Evolutionary conservation across 2,113 vertebrate species (phyloP).

Genomic region (Alosa alosa): DNA sequence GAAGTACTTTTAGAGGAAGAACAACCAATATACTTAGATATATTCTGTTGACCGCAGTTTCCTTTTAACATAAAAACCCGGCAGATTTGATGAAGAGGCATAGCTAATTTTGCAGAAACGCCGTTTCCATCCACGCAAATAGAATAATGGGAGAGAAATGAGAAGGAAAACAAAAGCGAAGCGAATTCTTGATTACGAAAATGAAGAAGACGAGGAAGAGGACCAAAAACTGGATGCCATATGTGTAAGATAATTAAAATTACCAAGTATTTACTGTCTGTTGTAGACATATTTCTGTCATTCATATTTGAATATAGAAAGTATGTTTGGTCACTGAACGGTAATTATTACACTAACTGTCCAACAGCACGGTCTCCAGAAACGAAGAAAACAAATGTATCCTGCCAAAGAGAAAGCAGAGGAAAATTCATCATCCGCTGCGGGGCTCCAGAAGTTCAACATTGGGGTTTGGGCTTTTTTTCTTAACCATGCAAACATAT

Average conservation of each 20-base stretch:
- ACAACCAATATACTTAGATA: constrained; percentile 24
- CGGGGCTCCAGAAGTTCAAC: constrained; percentile 53
- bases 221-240: constrained; percentile 50
- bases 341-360: constrained; percentile 50
- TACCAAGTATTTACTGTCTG: background rate
- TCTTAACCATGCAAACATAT: constrained; percentile 5
- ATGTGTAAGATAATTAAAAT: constrained; percentile 48
- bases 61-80: background rate
- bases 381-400: constrained; percentile 58
- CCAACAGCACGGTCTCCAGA: constrained; percentile 58
- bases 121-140: constrained; percentile 51
- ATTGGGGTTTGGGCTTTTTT: constrained; percentile 53
- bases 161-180: constrained; percentile 65
- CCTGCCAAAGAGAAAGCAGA: constrained; percentile 52
- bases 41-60: background rate
- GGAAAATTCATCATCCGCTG: constrained; percentile 44
- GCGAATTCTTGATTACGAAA: constrained; percentile 57
- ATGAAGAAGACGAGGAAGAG: constrained; percentile 55
- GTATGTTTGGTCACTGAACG: constrained; percentile 41
- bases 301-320: constrained; percentile 48
- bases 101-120: constrained; percentile 42
- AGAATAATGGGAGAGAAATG: constrained; percentile 63
- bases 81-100: constrained; percentile 23
- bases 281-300: constrained; percentile 21
- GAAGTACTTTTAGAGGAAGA: constrained; percentile 35